A percentile compares a stretch with the other conserved stretches of the same genome.
Evolutionary conservation across 1,140 invertebrate genomes (phyloP).

Genomic region (Atta colombica): DNA sequence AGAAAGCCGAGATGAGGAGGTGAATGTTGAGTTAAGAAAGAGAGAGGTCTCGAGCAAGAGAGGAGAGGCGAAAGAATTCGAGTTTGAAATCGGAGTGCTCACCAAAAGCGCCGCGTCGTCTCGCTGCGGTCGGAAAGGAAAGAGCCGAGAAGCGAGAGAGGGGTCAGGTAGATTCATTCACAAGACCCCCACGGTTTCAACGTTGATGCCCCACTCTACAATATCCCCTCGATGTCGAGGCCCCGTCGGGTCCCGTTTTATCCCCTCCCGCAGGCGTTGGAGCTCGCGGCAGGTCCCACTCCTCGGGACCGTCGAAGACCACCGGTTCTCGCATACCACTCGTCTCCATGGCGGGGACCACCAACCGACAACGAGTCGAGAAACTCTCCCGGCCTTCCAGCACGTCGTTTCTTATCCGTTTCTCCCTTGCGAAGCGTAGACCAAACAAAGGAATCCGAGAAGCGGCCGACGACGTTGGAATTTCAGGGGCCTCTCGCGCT

Average conservation of each 20-base stretch:
- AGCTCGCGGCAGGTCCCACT: constrained; percentile 15
- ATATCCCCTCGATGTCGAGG: constrained; percentile 2
- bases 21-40: constrained; percentile 25
- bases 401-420: constrained; percentile 76
- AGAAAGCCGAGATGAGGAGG: constrained; percentile 38
- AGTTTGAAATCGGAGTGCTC: constrained; percentile 74
- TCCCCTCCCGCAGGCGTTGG: constrained; percentile 8
- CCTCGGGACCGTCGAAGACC: constrained; percentile 43
- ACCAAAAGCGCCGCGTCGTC: constrained; percentile 77
- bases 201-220: constrained; percentile 14
- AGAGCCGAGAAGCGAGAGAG: background rate
- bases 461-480: constrained; percentile 67
- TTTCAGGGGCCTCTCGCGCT: constrained; percentile 61
- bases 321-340: constrained; percentile 75
- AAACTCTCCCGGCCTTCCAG: constrained; percentile 70
- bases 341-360: constrained; percentile 74
- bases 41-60: constrained; percentile 3
- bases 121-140: background rate
- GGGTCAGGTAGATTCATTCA: constrained; percentile 79
- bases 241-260: constrained; percentile 48
- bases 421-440: constrained; percentile 71
- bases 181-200: constrained; percentile 78
- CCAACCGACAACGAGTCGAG: constrained; percentile 77
- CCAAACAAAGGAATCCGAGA: constrained; percentile 78
- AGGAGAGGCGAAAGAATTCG: constrained; percentile 67